These are phyloP conservation scores for Tribolium madens DNA, from an alignment of 1,140 invertebrate genomes.

Conservation along the genomic window DNA sequence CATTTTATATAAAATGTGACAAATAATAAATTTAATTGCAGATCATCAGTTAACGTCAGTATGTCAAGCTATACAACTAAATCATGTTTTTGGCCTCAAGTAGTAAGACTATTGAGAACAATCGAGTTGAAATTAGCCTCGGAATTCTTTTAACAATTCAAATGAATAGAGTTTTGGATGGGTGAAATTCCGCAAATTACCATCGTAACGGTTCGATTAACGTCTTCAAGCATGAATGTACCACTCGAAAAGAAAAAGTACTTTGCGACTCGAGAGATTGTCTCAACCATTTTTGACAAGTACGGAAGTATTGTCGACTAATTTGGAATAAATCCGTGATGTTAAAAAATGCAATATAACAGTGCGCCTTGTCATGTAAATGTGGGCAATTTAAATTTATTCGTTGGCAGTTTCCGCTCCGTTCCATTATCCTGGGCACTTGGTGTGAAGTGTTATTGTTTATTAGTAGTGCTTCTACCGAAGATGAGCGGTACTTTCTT, in stretches of 20 bases:
- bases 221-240: background rate
- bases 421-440: conserved; percentile 33
- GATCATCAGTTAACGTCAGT: conserved; percentile 6
- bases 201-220: conserved; percentile 18
- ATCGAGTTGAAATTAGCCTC: conserved; percentile 9
- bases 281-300: background rate
- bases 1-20: background rate
- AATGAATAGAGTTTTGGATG: conserved; percentile 8
- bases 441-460: conserved; percentile 37
- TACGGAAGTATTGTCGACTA: background rate
- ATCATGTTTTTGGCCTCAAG: conserved; percentile 1
- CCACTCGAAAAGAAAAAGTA: background rate
- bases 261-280: background rate
- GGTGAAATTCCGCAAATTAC: conserved; percentile 31
- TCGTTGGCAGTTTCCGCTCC: conserved; percentile 8
- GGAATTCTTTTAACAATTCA: conserved; percentile 7
- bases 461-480: conserved; percentile 14
- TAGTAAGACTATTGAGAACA: conserved; percentile 1
- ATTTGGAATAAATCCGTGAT: conserved; percentile 4
- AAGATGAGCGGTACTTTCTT: conserved; percentile 32
- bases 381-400: conserved; percentile 30
- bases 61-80: background rate
- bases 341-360: conserved; percentile 21
- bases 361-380: conserved; percentile 24
- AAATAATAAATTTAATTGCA: conserved; percentile 11